Evolutionary conservation across 2,797 vertebrate species (phyloP), one percentile per base, ranked within the genome.

Genomic region (Hoplostethus mediterraneus): DNA sequence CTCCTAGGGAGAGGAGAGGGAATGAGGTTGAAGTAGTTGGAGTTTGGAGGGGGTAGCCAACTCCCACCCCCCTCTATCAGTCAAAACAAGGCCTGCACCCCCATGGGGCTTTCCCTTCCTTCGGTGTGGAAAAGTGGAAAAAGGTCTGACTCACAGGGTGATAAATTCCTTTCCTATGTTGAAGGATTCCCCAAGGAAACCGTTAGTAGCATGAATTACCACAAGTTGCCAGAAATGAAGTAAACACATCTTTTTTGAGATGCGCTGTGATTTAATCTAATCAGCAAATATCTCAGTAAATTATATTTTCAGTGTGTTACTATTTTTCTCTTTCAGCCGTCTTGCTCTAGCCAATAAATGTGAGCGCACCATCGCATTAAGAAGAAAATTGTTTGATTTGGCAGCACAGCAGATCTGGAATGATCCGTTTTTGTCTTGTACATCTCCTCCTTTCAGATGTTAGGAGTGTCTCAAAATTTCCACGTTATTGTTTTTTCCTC

Each of bases 161-260:
- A 87, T 87, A 81, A 86, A 93, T 92, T 92, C 90, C 86, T 86
- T 88, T 86, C 73, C 78, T 78, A 83, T 90, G 89, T 79, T 70
- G 79, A 79, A 75, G 90, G 87, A 90, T 91, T 92, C 86, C 88
- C 89, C 82, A 69, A 81, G 89, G 90, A 91, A 84, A 87, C 85
- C 36, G 51, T 84, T 83, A 76, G 71, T 52, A 71, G 69, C 71
- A 49, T 3, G n/a, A 71, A 71, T 75, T 72, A 31, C 73, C 58
- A 70, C 64, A 66, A 64, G 69, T 40, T 72, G 63, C 81, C 76
- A 79, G 33, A 68, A 58, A 40, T 47, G 51, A 65, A n/a, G 67
- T 67, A 38, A 58, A 42, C 11, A 33, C 1, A 42, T 8, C 17
- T 7, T 25, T 59, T 59, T 21, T 11, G 56, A 40, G n/a, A 45